Conservation (phyloP, 2,888 invertebrate genomes). For the Gastrophysa polygoni region DNA sequence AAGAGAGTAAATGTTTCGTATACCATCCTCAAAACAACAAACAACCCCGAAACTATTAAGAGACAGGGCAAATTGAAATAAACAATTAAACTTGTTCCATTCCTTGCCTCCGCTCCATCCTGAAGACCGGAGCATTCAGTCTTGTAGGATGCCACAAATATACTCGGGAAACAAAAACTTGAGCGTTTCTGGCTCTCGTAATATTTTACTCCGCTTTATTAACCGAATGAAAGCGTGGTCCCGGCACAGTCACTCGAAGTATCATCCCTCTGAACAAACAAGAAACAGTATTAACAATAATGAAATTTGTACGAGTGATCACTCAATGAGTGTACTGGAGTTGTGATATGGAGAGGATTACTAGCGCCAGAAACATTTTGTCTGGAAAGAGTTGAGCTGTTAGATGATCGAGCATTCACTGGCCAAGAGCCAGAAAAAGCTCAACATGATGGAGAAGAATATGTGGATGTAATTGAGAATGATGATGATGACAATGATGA, state of each 20-base stretch:
- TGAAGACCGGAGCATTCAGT: conserved; percentile 33
- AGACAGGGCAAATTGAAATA: conserved; percentile 50
- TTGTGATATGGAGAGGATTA: no score
- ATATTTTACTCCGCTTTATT: not conserved
- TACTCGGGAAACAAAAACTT: conserved; percentile 26
- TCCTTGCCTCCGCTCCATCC: conserved; percentile 34
- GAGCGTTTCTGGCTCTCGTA: not conserved
- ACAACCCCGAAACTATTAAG: conserved; percentile 49
- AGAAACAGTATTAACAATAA: not conserved
- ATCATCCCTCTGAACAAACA: not conserved
- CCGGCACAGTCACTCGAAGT: not conserved
- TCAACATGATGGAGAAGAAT: no score
- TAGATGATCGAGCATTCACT: no score
- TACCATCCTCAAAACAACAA: conserved; percentile 46
- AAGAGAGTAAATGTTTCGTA: conserved; percentile 49
- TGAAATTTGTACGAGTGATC: not conserved
- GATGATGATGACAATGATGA: no score
- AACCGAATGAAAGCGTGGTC: not conserved
- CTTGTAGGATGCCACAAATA: conserved; percentile 32
- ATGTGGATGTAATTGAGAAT: no score
- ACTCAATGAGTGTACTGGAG: not conserved
- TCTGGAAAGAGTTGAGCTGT: no score
- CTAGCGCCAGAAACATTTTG: no score
- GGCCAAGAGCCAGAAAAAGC: no score
- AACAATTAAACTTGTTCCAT: conserved; percentile 49